phyloP scores from a whole-genome alignment of 1,140 invertebrate species.

The Bathynomus jamesi region DNA sequence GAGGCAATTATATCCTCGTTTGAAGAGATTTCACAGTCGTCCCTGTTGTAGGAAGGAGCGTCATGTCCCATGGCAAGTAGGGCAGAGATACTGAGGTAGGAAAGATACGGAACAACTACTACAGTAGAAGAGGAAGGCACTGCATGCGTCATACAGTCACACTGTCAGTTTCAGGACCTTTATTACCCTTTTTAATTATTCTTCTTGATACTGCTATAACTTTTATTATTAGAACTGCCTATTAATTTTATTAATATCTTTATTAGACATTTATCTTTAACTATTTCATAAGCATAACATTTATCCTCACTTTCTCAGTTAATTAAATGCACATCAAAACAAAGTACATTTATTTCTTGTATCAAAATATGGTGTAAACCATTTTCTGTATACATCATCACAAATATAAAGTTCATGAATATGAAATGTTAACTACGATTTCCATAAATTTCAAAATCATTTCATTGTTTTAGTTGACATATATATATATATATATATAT shows the following conservation, averaged over 20 bases:
- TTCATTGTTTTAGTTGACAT: not conserved
- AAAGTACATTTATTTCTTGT: too few relatives aligned
- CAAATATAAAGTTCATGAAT: too few relatives aligned
- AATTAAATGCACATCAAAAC: too few relatives aligned
- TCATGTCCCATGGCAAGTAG: constrained; percentile 2
- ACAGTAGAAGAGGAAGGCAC: not conserved
- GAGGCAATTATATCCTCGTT: not conserved
- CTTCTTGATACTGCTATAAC: too few relatives aligned
- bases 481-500: constrained; percentile 9
- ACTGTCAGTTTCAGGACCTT: not conserved
- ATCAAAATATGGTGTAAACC: too few relatives aligned
- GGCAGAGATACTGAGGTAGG: not conserved
- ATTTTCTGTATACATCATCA: too few relatives aligned
- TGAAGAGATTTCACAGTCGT: not conserved
- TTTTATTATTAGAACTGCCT: not conserved
- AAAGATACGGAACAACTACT: not conserved
- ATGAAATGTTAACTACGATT: too few relatives aligned
- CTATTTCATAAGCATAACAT: too few relatives aligned
- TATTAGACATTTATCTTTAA: too few relatives aligned
- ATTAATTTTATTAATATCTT: not conserved
- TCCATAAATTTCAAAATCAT: not conserved
- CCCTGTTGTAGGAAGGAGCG: not conserved
- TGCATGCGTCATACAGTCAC: not conserved
- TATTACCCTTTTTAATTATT: not conserved
- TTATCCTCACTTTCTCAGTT: too few relatives aligned